These are phyloP conservation scores for Mechanitis mazaeus DNA, from an alignment of 2,888 invertebrate species.

Conservation along the genomic window DNA sequence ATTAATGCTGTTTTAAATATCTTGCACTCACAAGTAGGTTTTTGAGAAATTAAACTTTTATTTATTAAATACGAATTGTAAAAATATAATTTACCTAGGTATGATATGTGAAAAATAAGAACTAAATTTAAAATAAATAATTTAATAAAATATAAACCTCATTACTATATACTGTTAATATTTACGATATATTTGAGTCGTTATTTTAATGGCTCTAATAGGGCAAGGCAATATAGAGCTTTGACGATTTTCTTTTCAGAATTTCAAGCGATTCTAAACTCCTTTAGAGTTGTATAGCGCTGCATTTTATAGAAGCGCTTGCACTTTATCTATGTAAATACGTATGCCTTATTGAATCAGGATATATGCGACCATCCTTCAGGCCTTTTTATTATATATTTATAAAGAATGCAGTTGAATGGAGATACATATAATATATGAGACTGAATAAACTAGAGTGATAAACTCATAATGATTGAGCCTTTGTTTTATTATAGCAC, in stretches of 20 bases:
- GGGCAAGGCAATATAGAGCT: conserved; percentile 69
- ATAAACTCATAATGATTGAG: too few species aligned
- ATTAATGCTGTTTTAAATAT: too few species aligned
- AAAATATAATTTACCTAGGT: neutral
- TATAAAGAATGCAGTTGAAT: neutral
- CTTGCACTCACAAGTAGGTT: too few species aligned
- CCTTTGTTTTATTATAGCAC: too few species aligned
- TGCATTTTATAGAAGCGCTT: conserved; percentile 36
- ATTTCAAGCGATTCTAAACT: conserved; percentile 70
- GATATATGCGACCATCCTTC: conserved; percentile 11
- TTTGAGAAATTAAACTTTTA: too few species aligned
- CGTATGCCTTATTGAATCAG: conserved; percentile 25
- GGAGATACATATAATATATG: neutral
- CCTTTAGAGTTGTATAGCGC: conserved; percentile 51
- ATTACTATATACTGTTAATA: neutral
- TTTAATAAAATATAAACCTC: neutral
- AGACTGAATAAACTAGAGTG: conserved; percentile 2
- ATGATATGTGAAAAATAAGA: neutral
- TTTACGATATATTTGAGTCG: conserved; percentile 10
- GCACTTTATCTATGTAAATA: conserved; percentile 33
- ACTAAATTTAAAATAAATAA: neutral
- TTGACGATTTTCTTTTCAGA: conserved; percentile 72
- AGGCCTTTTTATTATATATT: conserved; percentile 1
- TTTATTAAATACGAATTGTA: too few species aligned
- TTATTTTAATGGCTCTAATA: conserved; percentile 39